Base-by-base conservation (phyloP, 2,797 vertebrate genomes). In the Fringilla coelebs region DNA sequence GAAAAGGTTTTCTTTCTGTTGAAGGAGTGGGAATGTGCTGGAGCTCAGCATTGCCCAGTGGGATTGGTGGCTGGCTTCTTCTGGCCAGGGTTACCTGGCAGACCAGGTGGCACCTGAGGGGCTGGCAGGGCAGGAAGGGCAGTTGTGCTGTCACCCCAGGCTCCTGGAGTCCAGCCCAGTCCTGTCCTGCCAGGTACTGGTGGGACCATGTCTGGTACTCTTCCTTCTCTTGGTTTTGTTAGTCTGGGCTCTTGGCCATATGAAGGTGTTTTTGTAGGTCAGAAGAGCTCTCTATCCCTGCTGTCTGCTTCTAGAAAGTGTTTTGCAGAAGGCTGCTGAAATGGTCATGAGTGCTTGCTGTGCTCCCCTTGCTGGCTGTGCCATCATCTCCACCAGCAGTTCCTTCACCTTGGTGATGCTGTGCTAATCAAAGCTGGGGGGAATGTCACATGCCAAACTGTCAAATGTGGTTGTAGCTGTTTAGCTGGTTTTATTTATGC, bases 31-130 rank as follows among this genome's bases (percentile, higher is more conserved):
- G 13, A 67, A 16, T 8, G 5, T 9, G 13, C 32, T 5, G 0
- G 31, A 65, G 43, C 70, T 84, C 6, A 2, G 31, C 13, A 6
- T 13, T 2, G 1, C 16, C 20, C 3, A 1, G 2, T 36, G 76
- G 76, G n/a, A 4, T 38, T 72, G 49, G 21, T 10, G 7, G 3
- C 45, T 29, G 26, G 32, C 12, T 11, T n/a, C 7, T 72, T 43
- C 24, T 84, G 62, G 38, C 26, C 36, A 24, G 32, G 24, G 16
- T 18, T 45, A 13, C 49, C n/a, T 26, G 41, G 48, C 32, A 54
- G 67, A 25, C 1, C 60, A 24, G 41, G 26, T 38, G 19, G 9
- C 72, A n/a, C 20, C 11, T 24, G 24, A 20, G 52, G 25, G 18
- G 7, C 45, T 41, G 24, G 60, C 66, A 19, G 55, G 48, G 65